Base-by-base conservation (phyloP, 2,888 invertebrate genomes). In the Leptinotarsa rubiginosa region DNA sequence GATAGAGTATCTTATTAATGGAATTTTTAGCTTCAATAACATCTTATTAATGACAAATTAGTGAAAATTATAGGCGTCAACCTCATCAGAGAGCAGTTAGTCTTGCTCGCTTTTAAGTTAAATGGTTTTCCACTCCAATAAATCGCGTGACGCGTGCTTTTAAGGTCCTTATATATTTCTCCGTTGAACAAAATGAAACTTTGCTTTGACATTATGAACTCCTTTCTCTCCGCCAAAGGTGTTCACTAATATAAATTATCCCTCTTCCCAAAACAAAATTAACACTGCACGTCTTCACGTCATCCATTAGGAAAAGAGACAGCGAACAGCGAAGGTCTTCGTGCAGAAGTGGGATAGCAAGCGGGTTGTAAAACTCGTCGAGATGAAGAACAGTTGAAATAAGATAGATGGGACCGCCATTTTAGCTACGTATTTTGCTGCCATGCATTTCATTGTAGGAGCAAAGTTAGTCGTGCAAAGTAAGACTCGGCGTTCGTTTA, bases 151-250 rank as follows among this genome's bases (percentile, higher is more conserved):
- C 80, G 78, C 79, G 77, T 80, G 81, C 82, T 83, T 82, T 82
- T 81, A 82, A 82, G 83, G 81, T 82, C 83, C 83, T 82, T 82
- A 83, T 84, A 84, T 85, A 84, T 85, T 84, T 84, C 83, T 78
- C 74, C 77, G 78, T 72, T 76, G 80, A 85, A 87, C 86, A 85
- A 87, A 87, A 87, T 87, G 86, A 86, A 86, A 86, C 86, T 87
- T 87, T 86, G 84, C 86, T 87, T 86, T 87, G 87, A 87, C 87
- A 85, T 86, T 85, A 86, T 85, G 86, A 86, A 86, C 87, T 86
- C 85, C 85, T 85, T 85, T 85, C 85, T 85, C 85, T 82, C 81
- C 84, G 83, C 82, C 84, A 83, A 85, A 86, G 86, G 86, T 86
- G 86, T 85, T 85, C 85, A 82, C 85, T 85, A 85, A 87, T 87